Conservation (phyloP, 2,888 invertebrate genomes). For the Epinotia ramella region DNA sequence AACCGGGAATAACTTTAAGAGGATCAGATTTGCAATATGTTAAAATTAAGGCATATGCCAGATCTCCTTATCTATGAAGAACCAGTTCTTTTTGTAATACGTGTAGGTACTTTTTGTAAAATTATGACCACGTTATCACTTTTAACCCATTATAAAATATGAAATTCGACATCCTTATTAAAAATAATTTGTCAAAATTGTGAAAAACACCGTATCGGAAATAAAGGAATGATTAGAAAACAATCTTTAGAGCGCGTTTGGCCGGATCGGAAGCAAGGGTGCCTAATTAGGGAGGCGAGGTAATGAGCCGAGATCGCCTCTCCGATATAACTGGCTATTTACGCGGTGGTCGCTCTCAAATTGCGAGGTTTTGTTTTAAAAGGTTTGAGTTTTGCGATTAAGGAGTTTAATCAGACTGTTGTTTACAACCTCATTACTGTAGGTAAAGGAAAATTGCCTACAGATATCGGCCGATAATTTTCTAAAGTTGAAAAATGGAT, state of each 20-base stretch:
- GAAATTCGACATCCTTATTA: conserved; percentile 63
- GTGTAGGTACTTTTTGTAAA: not conserved
- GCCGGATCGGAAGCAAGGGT: conserved; percentile 65
- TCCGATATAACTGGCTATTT: conserved; percentile 81
- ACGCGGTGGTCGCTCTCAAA: conserved; percentile 82
- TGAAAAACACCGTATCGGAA: conserved; percentile 60
- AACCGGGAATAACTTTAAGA: too few relatives aligned
- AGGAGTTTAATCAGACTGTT: conserved; percentile 85
- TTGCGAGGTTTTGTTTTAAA: conserved; percentile 85
- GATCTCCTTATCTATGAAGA: too few relatives aligned
- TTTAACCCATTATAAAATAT: too few relatives aligned
- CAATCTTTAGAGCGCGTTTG: conserved; percentile 68
- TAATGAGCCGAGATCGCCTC: conserved; percentile 85
- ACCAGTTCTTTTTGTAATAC: too few relatives aligned
- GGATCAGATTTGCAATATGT: too few relatives aligned
- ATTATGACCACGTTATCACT: not conserved
- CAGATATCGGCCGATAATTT: conserved; percentile 80
- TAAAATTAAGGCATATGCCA: too few relatives aligned
- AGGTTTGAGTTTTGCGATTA: conserved; percentile 85
- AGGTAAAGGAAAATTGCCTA: conserved; percentile 73
- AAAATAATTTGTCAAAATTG: conserved; percentile 51
- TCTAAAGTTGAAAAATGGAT: conserved; percentile 82
- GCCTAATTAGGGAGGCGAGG: conserved; percentile 81
- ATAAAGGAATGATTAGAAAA: conserved; percentile 84
- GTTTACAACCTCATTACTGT: conserved; percentile 85